A percentile compares a stretch with the other conserved stretches of the same genome.
phyloP scores from a whole-genome alignment of 2,888 invertebrate genomes.

The Orchesellides sinensis region DNA sequence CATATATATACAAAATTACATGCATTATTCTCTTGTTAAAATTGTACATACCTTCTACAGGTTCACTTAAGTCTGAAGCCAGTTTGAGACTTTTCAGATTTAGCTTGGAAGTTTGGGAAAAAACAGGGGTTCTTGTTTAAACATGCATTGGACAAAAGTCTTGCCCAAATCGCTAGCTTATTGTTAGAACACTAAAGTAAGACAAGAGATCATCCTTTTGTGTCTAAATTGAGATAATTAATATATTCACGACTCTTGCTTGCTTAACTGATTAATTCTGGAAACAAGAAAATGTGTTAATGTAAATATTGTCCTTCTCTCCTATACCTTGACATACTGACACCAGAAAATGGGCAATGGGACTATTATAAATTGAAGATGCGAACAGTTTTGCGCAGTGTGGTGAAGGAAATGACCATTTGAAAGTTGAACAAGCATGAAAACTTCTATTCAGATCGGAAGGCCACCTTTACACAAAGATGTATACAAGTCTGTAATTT shows the following conservation, averaged over 20 bases:
- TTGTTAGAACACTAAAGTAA: no score
- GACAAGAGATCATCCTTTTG: not conserved
- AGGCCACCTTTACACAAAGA: not conserved
- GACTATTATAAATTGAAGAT: no score
- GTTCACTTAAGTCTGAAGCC: conserved; percentile 21
- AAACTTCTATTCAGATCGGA: not conserved
- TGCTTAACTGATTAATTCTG: not conserved
- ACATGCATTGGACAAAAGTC: no score
- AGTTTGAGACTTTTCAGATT: not conserved
- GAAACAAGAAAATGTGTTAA: no score
- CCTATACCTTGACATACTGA: no score
- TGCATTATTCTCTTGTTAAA: conserved; percentile 3
- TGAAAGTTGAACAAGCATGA: conserved; percentile 6
- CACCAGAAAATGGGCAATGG: no score
- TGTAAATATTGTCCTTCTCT: no score
- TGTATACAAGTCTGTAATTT: no score
- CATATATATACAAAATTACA: conserved; percentile 24
- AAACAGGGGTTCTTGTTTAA: not conserved
- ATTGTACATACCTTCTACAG: conserved; percentile 18
- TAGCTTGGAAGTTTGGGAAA: not conserved
- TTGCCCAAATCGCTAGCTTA: no score
- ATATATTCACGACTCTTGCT: conserved; percentile 13
- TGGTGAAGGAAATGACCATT: conserved; percentile 1
- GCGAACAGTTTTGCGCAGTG: no score
- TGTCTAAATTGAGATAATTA: conserved; percentile 43